These are phyloP conservation scores for Microcebus tavaratra DNA, from an alignment of 2,113 vertebrate species.

Conservation along the genomic window DNA sequence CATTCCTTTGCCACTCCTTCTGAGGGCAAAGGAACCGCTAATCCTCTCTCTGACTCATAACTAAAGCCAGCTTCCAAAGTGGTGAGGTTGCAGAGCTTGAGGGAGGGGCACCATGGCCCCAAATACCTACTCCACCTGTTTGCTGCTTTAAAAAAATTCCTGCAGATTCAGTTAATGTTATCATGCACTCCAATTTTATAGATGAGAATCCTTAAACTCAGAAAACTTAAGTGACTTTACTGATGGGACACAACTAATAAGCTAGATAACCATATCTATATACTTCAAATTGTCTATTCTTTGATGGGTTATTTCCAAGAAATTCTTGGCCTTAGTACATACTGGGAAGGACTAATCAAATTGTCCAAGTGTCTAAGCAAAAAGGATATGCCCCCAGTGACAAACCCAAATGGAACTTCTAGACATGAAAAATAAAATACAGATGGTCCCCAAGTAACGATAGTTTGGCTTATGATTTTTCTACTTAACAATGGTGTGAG, in stretches of 20 bases:
- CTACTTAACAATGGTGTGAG: neutral
- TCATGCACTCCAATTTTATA: neutral
- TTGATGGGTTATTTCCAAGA: neutral
- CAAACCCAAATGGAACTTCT: neutral
- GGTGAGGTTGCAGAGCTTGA: neutral
- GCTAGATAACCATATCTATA: too few relatives aligned
- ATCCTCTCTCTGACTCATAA: constrained; percentile 47
- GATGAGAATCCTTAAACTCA: neutral
- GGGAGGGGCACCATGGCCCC: neutral
- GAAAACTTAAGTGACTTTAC: neutral
- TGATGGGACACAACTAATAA: neutral
- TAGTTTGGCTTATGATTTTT: neutral
- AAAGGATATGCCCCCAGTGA: neutral
- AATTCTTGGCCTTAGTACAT: neutral
- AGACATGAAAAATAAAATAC: neutral
- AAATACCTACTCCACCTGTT: neutral
- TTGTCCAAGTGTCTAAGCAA: neutral
- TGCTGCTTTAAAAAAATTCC: neutral
- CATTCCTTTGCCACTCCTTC: neutral
- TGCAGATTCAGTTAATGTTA: neutral
- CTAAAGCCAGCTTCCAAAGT: constrained; percentile 25
- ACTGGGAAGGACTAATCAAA: neutral
- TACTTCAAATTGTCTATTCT: neutral
- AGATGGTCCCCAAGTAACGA: neutral
- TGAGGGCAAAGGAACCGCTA: neutral